phyloP scores from a whole-genome alignment of 2,888 invertebrate genomes.

The Cryptus armator region DNA sequence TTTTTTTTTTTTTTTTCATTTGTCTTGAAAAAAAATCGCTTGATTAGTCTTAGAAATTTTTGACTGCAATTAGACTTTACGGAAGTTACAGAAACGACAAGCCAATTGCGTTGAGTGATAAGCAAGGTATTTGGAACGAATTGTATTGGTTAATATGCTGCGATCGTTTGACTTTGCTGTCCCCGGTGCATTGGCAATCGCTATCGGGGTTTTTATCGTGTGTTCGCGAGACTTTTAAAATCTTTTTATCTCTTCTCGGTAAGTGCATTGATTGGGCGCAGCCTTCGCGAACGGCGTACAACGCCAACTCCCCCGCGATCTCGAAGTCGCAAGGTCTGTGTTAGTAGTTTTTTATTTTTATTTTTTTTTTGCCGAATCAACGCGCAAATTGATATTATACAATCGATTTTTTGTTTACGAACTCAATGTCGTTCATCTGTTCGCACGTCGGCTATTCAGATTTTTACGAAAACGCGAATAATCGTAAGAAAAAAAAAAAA shows the following conservation, averaged over 20 bases:
- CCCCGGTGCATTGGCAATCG: neutral
- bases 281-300: neutral
- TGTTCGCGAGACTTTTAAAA: slow-evolving; percentile 6
- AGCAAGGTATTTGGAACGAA: neutral
- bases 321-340: neutral
- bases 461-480: too few relatives aligned
- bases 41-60: neutral
- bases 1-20: too few relatives aligned
- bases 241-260: slow-evolving; percentile 13
- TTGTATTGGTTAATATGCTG: neutral
- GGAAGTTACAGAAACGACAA: neutral
- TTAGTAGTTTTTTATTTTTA: neutral
- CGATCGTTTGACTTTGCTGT: neutral
- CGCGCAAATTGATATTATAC: too few relatives aligned
- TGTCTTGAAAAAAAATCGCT: too few relatives aligned
- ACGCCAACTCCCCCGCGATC: neutral
- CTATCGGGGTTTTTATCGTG: neutral
- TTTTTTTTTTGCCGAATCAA: neutral
- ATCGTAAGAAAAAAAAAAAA: too few relatives aligned
- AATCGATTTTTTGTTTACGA: too few relatives aligned
- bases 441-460: too few relatives aligned
- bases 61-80: neutral
- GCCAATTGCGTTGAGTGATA: neutral
- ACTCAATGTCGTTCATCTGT: too few relatives aligned
- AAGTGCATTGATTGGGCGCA: neutral